Evolutionary conservation across 1,140 invertebrate species (phyloP).

Genomic region (Thaumatotibia leucotreta): DNA sequence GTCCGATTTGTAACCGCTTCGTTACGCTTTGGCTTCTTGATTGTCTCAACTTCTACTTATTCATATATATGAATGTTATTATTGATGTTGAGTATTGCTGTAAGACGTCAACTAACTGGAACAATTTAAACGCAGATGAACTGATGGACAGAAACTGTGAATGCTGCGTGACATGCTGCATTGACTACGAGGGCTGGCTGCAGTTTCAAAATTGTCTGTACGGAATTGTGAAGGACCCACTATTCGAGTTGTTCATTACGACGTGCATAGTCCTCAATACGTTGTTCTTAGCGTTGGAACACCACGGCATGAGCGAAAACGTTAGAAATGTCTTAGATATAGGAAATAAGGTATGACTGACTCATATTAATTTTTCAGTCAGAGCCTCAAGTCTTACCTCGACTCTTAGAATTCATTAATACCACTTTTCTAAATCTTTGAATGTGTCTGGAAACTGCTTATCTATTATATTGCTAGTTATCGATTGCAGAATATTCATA

Average conservation of each 20-base stretch:
- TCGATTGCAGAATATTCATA: too few species aligned
- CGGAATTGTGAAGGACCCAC: slow-evolving; percentile 88
- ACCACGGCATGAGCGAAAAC: slow-evolving; percentile 93
- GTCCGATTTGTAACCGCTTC: slow-evolving; percentile 47
- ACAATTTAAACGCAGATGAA: slow-evolving; percentile 80
- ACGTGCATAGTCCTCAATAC: slow-evolving; percentile 94
- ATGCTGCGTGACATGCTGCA: slow-evolving; percentile 88
- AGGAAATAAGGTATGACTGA: slow-evolving; percentile 87
- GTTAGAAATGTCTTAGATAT: slow-evolving; percentile 89
- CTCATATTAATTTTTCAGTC: neutral
- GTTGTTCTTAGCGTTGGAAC: slow-evolving; percentile 91
- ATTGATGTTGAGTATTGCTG: slow-evolving; percentile 15
- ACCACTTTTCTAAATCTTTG: too few species aligned
- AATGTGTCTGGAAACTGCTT: too few species aligned
- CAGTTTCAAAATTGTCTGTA: slow-evolving; percentile 89
- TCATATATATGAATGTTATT: slow-evolving; percentile 23
- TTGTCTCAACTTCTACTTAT: slow-evolving; percentile 32
- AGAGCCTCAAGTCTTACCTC: neutral
- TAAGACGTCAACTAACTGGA: slow-evolving; percentile 20
- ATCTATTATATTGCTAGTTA: too few species aligned
- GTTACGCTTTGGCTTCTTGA: slow-evolving; percentile 48
- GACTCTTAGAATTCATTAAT: too few species aligned
- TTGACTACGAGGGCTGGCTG: slow-evolving; percentile 90
- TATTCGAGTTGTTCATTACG: slow-evolving; percentile 93
- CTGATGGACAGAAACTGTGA: slow-evolving; percentile 92